A percentile compares a stretch with the other conserved stretches of the same genome.
Evolutionary conservation across 2,113 vertebrate genomes (phyloP).

Genomic region (Grammomys dolichurus): DNA sequence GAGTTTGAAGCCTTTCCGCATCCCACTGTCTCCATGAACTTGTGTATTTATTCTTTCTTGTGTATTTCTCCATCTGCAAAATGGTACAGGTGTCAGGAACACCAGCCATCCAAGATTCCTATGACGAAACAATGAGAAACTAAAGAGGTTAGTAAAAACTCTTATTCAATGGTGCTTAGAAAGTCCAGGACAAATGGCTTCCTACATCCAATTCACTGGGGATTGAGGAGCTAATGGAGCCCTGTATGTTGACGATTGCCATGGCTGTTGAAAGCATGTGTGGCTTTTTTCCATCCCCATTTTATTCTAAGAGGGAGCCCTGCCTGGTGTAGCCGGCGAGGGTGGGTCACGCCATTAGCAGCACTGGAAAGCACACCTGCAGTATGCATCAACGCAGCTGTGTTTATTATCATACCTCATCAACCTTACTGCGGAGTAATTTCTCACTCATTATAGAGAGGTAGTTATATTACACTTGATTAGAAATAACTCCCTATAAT

Average conservation of each 20-base stretch:
- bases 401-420: slow-evolving; percentile 56
- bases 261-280: not conserved
- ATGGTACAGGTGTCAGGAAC: not conserved
- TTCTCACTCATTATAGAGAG: slow-evolving; percentile 69
- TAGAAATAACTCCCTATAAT: slow-evolving; percentile 64
- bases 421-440: slow-evolving; percentile 54
- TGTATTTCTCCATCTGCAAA: not conserved
- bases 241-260: not conserved
- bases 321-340: not conserved
- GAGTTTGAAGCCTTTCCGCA: not conserved
- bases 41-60: not conserved
- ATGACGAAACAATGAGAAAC: not conserved
- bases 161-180: not conserved
- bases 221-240: not conserved
- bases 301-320: not conserved
- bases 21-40: not conserved
- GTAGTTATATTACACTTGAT: slow-evolving; percentile 56
- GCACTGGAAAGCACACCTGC: slow-evolving; percentile 59
- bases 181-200: not conserved
- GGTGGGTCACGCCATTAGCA: not conserved
- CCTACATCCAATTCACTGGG: not conserved
- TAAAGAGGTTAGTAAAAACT: not conserved
- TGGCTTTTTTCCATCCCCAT: not conserved
- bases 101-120: not conserved
- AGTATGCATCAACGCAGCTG: slow-evolving; percentile 53